phyloP scores from a whole-genome alignment of 2,113 vertebrate genomes.

The Rousettus leschenaultii region DNA sequence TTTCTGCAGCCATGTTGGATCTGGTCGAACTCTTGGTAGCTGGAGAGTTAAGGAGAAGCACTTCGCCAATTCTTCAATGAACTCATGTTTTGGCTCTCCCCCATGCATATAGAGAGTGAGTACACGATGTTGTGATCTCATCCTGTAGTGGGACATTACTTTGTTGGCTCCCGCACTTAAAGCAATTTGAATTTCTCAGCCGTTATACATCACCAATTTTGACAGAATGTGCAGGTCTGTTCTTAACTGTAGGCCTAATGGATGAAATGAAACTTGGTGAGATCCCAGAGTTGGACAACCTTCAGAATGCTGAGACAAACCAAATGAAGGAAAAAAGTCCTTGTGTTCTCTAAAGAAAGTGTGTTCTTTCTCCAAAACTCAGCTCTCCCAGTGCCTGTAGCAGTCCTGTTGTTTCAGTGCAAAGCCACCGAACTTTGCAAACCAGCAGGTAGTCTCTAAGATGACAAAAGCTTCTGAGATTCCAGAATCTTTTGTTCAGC shows the following conservation, averaged over 20 bases:
- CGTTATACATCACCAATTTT: conserved; percentile 46
- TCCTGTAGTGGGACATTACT: conserved; percentile 68
- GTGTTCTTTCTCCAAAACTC: background rate
- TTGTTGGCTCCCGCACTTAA: conserved; percentile 48
- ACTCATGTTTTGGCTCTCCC: conserved; percentile 56
- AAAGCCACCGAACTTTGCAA: background rate
- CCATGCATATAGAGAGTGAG: conserved; percentile 46
- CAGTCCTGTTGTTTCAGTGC: background rate
- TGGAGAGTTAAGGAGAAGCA: conserved; percentile 55
- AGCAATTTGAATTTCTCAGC: conserved; percentile 67
- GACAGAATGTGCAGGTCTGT: conserved; percentile 65
- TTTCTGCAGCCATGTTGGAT: background rate
- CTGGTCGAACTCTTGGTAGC: background rate
- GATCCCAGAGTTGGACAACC: conserved; percentile 44
- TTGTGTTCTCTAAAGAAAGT: background rate
- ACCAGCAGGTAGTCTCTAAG: background rate
- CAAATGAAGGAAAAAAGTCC: background rate
- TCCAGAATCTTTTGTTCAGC: background rate
- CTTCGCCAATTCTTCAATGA: conserved; percentile 55
- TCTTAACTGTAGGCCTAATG: conserved; percentile 51
- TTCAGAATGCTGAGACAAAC: conserved; percentile 49
- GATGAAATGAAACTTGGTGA: conserved; percentile 59
- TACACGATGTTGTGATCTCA: conserved; percentile 55
- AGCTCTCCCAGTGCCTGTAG: background rate
- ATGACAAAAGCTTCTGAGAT: background rate